A percentile compares a stretch with the other conserved stretches of the same genome.
Evolutionary conservation across 1,140 invertebrate species (phyloP).

Genomic region (Drosophila bocki): DNA sequence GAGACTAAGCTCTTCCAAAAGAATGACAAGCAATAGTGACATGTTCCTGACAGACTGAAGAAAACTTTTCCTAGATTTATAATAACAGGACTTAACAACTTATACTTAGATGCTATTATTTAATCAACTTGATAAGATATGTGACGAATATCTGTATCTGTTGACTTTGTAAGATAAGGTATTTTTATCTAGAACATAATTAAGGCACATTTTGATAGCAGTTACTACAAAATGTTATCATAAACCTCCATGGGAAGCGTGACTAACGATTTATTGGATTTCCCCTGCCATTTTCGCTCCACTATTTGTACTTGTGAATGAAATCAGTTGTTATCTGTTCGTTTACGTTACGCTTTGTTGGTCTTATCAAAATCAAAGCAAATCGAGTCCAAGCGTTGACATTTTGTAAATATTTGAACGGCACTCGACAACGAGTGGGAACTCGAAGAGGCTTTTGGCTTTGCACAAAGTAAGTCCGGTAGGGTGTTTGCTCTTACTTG

Average conservation of each 20-base stretch:
- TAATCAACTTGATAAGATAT: constrained; percentile 5
- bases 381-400: constrained; percentile 18
- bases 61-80: neutral
- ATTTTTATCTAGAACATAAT: neutral
- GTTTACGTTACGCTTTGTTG: constrained; percentile 13
- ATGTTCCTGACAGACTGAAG: neutral
- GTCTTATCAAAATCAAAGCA: constrained; percentile 50
- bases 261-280: constrained; percentile 18
- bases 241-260: neutral
- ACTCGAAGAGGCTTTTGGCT: constrained; percentile 9
- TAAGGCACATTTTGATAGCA: neutral
- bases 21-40: constrained; percentile 5
- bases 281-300: too few relatives aligned
- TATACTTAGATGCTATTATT: neutral
- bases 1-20: constrained; percentile 2
- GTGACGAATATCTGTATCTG: neutral
- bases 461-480: constrained; percentile 3
- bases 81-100: neutral
- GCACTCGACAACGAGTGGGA: constrained; percentile 41
- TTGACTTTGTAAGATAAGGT: neutral
- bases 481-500: constrained; percentile 19
- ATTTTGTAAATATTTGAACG: constrained; percentile 59
- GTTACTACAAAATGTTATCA: neutral
- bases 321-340: constrained; percentile 52
- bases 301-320: constrained; percentile 38